phyloP scores from a whole-genome alignment of 2,797 vertebrate species.

The Aphelocoma californica region DNA sequence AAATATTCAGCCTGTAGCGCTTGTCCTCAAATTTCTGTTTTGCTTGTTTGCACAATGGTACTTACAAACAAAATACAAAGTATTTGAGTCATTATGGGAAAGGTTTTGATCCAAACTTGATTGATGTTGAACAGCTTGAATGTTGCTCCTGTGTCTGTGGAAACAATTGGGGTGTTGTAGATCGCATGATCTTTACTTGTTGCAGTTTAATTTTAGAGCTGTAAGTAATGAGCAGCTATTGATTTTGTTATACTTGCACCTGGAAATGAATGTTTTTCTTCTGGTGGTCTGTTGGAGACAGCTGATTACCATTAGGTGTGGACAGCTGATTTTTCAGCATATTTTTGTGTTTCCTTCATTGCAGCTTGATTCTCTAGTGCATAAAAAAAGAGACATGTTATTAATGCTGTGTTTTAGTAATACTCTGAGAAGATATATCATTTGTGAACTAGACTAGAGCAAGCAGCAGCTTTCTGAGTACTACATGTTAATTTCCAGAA shows the following conservation, averaged over 20 bases:
- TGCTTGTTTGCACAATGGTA: fast-evolving
- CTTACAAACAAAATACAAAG: background rate
- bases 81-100: background rate
- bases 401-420: background rate
- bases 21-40: background rate
- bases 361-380: background rate
- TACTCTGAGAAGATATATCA: background rate
- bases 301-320: background rate
- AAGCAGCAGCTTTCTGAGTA: background rate
- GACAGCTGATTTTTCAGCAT: background rate
- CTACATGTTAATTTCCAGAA: background rate
- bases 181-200: background rate
- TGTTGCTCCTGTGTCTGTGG: background rate
- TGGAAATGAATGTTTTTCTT: background rate
- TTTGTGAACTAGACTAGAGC: background rate
- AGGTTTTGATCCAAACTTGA: background rate
- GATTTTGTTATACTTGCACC: background rate
- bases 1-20: background rate
- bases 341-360: background rate
- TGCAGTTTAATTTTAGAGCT: background rate
- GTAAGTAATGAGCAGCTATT: background rate
- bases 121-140: background rate
- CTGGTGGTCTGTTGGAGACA: background rate
- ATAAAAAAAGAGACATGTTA: background rate
- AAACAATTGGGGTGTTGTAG: background rate